phyloP scores from a whole-genome alignment of 2,797 vertebrate genomes.

The Pseudochromis fuscus region DNA sequence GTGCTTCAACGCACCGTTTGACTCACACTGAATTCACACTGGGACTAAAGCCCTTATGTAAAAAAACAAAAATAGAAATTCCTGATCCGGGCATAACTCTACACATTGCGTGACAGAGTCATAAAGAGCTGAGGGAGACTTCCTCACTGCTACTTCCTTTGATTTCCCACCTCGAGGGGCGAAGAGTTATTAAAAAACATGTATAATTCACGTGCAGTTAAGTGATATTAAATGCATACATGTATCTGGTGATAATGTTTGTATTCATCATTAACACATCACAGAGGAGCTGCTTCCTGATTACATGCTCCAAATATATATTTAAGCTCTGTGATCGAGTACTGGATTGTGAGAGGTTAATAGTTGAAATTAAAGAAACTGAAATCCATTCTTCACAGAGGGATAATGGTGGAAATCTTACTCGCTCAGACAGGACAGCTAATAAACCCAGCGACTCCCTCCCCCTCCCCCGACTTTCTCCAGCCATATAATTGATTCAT shows the following conservation, averaged over 20 bases:
- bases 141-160: constrained; percentile 13
- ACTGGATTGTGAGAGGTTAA: constrained; percentile 33
- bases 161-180: constrained; percentile 40
- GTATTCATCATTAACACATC: constrained; percentile 35
- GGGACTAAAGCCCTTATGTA: too few relatives aligned
- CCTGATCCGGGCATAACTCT: background rate
- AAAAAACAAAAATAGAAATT: background rate
- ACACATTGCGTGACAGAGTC: constrained; percentile 6
- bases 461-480: too few relatives aligned
- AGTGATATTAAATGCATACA: constrained; percentile 58
- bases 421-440: constrained; percentile 26
- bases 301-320: constrained; percentile 8
- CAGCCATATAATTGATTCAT: constrained; percentile 58
- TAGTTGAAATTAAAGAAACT: constrained; percentile 38
- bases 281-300: constrained; percentile 22
- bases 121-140: constrained; percentile 10
- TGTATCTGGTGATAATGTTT: constrained; percentile 45
- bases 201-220: constrained; percentile 59
- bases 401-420: constrained; percentile 30
- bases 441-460: constrained; percentile 47
- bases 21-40: background rate
- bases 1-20: too few relatives aligned
- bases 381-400: constrained; percentile 26
- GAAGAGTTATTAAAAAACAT: constrained; percentile 47
- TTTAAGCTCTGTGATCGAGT: constrained; percentile 24